Base-by-base conservation (phyloP, 2,888 invertebrate genomes). In the Crossocerus cetratus region DNA sequence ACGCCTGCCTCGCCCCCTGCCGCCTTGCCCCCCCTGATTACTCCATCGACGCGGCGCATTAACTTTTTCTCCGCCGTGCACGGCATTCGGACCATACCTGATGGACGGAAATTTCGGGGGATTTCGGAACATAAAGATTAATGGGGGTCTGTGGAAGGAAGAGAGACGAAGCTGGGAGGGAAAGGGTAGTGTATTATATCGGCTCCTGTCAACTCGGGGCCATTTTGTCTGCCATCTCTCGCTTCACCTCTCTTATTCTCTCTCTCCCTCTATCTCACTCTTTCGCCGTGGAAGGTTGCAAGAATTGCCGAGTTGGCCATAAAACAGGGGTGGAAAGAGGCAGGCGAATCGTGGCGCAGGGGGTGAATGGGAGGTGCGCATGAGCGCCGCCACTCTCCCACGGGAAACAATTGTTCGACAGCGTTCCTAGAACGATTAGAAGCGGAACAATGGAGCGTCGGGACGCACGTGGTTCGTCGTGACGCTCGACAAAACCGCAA, bases 381-480 rank as follows among this genome's bases (percentile, higher is more conserved):
- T 57, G 60, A 54, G 68, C 69, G 56, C 43, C 49, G 65, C 69
- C 74, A 84, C 76, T 83, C 83, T 84, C 83, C 77, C 85, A 84
- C 84, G 84, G 64, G 64, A 66, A 61, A 71, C 66, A 72, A 80
- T 80, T 78, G 80, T 82, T 81, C 84, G 72, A 62, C 82, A 75
- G 61, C 71, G 82, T 87, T 87, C 87, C 70, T 63, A 80, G 87
- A 87, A 87, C 86, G 83, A 86, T 87, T 87, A 86, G 85, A 78
- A 76, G 77, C 79, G 79, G 84, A 83, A 86, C 84, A 87, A 86
- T 84, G 84, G 65, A 42, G 11, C 73, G 74, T 74, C 66, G 72
- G 80, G 76, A 82, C 83, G 78, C 79, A 71, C 79, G 81, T 75
- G 81, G 82, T 32, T 32, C 8, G 79, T 78, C 84, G 83, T 82